Percentiles rank a stretch among this genome's conserved stretches.
phyloP scores from a whole-genome alignment of 1,140 invertebrate species.

The Anadara kagoshimensis region DNA sequence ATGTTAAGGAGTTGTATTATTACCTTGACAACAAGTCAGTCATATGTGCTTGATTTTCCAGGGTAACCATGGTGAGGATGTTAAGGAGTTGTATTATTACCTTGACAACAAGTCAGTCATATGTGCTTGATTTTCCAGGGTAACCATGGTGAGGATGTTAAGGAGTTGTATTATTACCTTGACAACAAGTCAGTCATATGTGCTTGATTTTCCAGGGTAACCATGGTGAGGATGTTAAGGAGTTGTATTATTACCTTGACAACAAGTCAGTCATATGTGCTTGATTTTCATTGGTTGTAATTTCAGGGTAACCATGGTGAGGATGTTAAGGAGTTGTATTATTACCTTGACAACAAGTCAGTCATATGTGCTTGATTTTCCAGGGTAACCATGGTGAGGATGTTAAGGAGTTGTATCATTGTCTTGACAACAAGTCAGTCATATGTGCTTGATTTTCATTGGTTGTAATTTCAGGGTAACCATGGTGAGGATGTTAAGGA shows the following conservation, averaged over 20 bases:
- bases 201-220: conserved; percentile 73
- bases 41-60: conserved; percentile 44
- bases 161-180: conserved; percentile 54
- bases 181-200: neutral
- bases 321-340: conserved; percentile 75
- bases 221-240: conserved; percentile 75
- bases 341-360: conserved; percentile 72
- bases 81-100: conserved; percentile 75
- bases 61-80: conserved; percentile 76
- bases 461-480: conserved; percentile 68
- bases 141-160: conserved; percentile 76
- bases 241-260: conserved; percentile 74
- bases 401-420: conserved; percentile 75
- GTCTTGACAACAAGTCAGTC: conserved; percentile 71
- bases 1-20: conserved; percentile 70
- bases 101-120: conserved; percentile 70
- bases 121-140: no score
- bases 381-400: conserved; percentile 76
- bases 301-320: conserved; percentile 74
- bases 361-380: no score
- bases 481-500: conserved; percentile 76
- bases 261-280: no score
- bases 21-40: neutral
- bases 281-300: neutral
- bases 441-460: no score